These are phyloP conservation scores for Ornithorhynchus anatinus DNA, from an alignment of 2,113 vertebrate species.

Conservation along the genomic window DNA sequence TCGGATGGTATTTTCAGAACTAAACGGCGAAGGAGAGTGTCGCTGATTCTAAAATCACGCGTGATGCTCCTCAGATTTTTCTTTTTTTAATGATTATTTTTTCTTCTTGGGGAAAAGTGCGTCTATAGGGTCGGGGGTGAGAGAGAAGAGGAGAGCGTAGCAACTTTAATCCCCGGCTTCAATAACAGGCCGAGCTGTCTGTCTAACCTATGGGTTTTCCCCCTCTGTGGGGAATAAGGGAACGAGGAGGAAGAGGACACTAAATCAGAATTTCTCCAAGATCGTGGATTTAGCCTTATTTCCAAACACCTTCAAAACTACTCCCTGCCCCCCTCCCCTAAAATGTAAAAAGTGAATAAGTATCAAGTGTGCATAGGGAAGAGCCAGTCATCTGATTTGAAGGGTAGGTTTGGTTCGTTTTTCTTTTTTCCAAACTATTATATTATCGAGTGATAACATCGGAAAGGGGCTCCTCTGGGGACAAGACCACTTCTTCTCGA, in stretches of 20 bases:
- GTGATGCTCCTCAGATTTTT: background rate
- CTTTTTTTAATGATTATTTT: background rate
- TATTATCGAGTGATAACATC: background rate
- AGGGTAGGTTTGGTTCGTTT: too few species aligned
- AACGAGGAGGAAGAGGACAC: too few species aligned
- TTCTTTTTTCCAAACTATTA: conserved; percentile 6
- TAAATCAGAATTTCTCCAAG: too few species aligned
- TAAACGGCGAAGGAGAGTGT: conserved; percentile 8
- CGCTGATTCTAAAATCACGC: conserved; percentile 8
- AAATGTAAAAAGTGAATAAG: background rate
- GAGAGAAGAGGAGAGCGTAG: background rate
- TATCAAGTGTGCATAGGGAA: background rate
- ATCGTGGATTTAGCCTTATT: background rate
- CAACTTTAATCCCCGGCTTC: background rate
- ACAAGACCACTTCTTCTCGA: conserved; percentile 8
- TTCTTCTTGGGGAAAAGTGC: too few species aligned
- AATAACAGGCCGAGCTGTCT: background rate
- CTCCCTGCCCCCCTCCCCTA: fast-evolving
- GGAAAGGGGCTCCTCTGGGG: background rate
- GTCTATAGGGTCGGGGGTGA: too few species aligned
- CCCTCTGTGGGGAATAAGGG: background rate
- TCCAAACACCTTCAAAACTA: background rate
- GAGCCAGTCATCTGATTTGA: too few species aligned
- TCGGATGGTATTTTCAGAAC: background rate
- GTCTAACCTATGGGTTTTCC: background rate